phyloP scores from a whole-genome alignment of 2,888 invertebrate species.

The Galerucella pusilla region DNA sequence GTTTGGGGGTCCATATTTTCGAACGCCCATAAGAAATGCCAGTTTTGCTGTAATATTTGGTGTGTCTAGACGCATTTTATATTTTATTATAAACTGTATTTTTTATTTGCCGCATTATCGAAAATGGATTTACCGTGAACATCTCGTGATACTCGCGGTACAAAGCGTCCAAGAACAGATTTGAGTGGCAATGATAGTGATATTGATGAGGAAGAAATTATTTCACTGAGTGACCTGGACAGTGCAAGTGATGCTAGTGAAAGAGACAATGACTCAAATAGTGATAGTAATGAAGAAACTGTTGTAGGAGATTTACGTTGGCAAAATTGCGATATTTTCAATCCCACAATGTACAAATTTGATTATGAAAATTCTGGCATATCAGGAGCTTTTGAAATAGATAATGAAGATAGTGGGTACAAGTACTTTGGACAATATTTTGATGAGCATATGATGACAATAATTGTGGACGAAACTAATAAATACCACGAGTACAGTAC shows the following conservation, averaged over 20 bases:
- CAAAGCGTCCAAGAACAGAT: not conserved
- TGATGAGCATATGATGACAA: not conserved
- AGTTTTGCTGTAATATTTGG: no score
- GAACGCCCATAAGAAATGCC: no score
- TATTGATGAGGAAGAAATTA: not conserved
- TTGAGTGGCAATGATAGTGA: not conserved
- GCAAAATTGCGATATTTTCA: not conserved
- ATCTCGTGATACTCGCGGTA: no score
- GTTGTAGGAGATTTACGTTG: not conserved
- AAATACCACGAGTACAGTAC: not conserved
- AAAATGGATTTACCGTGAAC: no score
- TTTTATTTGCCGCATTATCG: no score
- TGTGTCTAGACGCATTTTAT: no score
- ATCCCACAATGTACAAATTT: not conserved
- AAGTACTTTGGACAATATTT: not conserved
- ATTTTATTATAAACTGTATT: no score
- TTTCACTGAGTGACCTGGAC: not conserved
- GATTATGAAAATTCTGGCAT: slow-evolving; percentile 3
- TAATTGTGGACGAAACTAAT: not conserved
- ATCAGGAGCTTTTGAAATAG: not conserved
- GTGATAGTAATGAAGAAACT: not conserved
- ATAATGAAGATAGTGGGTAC: slow-evolving; percentile 2
- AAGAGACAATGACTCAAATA: not conserved
- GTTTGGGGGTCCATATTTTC: no score
- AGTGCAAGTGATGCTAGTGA: not conserved